A percentile compares a stretch with the other conserved stretches of the same genome.
phyloP scores from a whole-genome alignment of 2,888 invertebrate species.

The Coecobrya sp. region DNA sequence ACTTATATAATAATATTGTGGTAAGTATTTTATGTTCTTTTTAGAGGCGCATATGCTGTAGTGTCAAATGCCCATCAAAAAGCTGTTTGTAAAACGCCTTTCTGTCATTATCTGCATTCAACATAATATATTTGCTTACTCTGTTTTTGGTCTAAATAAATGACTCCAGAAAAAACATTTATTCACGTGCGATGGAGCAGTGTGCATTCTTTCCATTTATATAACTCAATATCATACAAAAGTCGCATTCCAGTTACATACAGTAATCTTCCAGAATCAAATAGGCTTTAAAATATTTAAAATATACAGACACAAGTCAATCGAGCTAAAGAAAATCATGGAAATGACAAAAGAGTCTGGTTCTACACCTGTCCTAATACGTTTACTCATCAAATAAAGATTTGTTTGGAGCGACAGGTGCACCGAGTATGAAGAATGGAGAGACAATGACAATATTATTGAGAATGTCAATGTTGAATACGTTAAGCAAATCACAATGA shows the following conservation, averaged over 20 bases:
- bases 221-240: not conserved
- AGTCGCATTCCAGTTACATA: not conserved
- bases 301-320: too few relatives aligned
- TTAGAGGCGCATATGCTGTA: not conserved
- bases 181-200: not conserved
- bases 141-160: slow-evolving; percentile 38
- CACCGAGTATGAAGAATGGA: too few relatives aligned
- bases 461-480: too few relatives aligned
- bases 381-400: too few relatives aligned
- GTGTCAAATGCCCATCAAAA: not conserved
- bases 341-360: not conserved
- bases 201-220: not conserved
- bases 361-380: not conserved
- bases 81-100: slow-evolving; percentile 39
- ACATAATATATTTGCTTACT: slow-evolving; percentile 19
- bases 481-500: too few relatives aligned
- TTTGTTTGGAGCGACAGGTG: too few relatives aligned
- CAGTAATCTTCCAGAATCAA: too few relatives aligned
- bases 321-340: too few relatives aligned
- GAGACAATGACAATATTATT: too few relatives aligned
- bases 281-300: too few relatives aligned
- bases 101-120: not conserved
- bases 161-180: slow-evolving; percentile 2
- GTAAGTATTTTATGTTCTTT: slow-evolving; percentile 23
- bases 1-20: not conserved